Base-by-base conservation (phyloP, 2,797 vertebrate species). In the Pangasius mekongensis region DNA sequence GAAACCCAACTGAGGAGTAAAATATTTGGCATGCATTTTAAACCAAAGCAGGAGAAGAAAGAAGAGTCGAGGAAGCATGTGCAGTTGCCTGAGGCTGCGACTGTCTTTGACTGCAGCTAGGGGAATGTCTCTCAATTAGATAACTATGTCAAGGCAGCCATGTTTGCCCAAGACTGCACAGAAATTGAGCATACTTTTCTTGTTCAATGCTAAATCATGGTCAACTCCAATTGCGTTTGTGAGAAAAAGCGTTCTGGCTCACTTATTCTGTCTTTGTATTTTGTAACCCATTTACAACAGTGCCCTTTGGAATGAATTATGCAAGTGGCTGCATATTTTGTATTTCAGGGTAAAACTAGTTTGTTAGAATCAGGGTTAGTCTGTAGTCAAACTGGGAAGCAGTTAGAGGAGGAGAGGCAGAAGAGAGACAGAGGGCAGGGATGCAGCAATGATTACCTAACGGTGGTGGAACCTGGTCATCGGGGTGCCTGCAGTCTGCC, bases 371-470 rank as follows among this genome's bases (percentile, higher is more conserved):
- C 90, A 81, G 74, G 85, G 89, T 93, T 91, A 93, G 93, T 91
- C 92, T 94, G 91, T 94, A 94, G 95, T 94, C 95, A 96, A 96
- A 96, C 94, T 91, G 90, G 94, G 94, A 95, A 96, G 94, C 92
- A 22, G 95, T 96, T 96, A 96, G 91, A 95, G 92, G 93, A 94
- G 93, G 92, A 96, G 91, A 95, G 92, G 94, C 93, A 94, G 94
- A 93, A 93, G 89, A 94, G 92, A 95, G 92, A 96, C 89, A 90
- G 62, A 90, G 87, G 87, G 94, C 89, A 89, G 95, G 95, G 96
- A 96, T 96, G 96, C 96, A 96, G 95, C 96, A 93, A 95, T 95
- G 95, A 96, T 97, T 97, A 97, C 96, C 96, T 96, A 96, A 97
- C 96, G 94, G 93, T 85, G 92, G 94, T 94, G 93, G 94, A 94